Conservation (phyloP, 2,113 vertebrate genomes). For the Triplophysa siluroides region DNA sequence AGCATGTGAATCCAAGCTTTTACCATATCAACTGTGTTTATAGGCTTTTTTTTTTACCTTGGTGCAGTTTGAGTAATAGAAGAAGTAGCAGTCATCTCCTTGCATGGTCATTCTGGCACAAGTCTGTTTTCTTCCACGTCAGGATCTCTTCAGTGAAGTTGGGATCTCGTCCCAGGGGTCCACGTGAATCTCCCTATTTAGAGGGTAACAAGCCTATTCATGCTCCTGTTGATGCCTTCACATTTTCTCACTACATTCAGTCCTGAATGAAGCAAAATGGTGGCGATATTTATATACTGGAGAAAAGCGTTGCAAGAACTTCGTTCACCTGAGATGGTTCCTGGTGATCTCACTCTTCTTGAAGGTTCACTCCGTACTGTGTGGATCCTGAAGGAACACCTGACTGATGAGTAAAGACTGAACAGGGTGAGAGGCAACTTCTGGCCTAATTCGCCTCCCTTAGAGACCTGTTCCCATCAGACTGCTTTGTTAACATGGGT, state of each 20-base stretch:
- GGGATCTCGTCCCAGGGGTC: slow-evolving; percentile 51
- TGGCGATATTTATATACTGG: slow-evolving; percentile 4
- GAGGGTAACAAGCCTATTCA: slow-evolving; percentile 42
- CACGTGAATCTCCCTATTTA: slow-evolving; percentile 56
- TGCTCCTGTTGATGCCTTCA: not conserved
- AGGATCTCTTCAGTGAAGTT: slow-evolving; percentile 40
- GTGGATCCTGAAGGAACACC: slow-evolving; percentile 94
- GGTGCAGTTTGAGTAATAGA: slow-evolving; percentile 91
- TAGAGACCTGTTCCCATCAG: slow-evolving; percentile 77
- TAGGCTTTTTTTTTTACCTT: slow-evolving; percentile 74
- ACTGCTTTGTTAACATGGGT: slow-evolving; percentile 75
- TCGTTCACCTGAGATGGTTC: slow-evolving; percentile 75
- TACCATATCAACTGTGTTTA: no score
- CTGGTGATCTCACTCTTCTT: slow-evolving; percentile 77
- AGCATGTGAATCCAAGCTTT: not conserved
- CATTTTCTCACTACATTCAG: slow-evolving; percentile 24
- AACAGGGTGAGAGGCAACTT: slow-evolving; percentile 77
- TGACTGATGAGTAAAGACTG: slow-evolving; percentile 93
- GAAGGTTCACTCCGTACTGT: slow-evolving; percentile 77
- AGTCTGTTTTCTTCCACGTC: slow-evolving; percentile 45
- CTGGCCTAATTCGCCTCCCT: slow-evolving; percentile 84
- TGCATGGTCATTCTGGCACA: slow-evolving; percentile 81
- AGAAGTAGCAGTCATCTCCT: slow-evolving; percentile 98
- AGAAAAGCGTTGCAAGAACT: not conserved
- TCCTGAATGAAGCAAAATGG: slow-evolving; percentile 14